phyloP scores from a whole-genome alignment of 1,140 invertebrate genomes.

The Aphaenogaster ashmeadi region DNA sequence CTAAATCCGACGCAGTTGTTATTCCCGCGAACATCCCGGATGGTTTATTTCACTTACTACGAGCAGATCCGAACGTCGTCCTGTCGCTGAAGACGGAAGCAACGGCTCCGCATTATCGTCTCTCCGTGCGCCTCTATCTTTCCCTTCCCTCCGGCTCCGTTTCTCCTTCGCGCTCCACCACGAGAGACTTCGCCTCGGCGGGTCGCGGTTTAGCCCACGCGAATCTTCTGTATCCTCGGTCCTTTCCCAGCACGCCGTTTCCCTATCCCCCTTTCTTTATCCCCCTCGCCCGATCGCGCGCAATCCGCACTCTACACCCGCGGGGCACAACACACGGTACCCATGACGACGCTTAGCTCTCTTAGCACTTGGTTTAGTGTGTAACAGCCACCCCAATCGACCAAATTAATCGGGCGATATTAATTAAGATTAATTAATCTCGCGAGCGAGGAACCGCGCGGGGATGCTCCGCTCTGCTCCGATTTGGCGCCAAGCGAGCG shows the following conservation, averaged over 20 bases:
- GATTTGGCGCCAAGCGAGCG: background rate
- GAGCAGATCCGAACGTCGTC: constrained; percentile 74
- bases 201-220: constrained; percentile 56
- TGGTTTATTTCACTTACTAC: constrained; percentile 73
- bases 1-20: background rate
- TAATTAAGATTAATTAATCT: background rate
- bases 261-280: background rate
- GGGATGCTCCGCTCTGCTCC: background rate
- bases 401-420: background rate
- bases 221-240: constrained; percentile 29
- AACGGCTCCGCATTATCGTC: constrained; percentile 79
- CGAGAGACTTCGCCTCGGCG: background rate
- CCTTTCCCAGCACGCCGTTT: constrained; percentile 9
- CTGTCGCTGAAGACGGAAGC: constrained; percentile 76
- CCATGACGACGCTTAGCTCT: constrained; percentile 78
- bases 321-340: constrained; percentile 80
- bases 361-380: constrained; percentile 41
- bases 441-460: background rate
- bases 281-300: constrained; percentile 21
- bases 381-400: constrained; percentile 46
- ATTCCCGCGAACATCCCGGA: background rate
- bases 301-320: constrained; percentile 74
- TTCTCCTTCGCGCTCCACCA: background rate
- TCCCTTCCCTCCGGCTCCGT: background rate
- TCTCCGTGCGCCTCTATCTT: background rate